Conservation (phyloP, 1,140 invertebrate species). For the Drosophila sucinea region DNA sequence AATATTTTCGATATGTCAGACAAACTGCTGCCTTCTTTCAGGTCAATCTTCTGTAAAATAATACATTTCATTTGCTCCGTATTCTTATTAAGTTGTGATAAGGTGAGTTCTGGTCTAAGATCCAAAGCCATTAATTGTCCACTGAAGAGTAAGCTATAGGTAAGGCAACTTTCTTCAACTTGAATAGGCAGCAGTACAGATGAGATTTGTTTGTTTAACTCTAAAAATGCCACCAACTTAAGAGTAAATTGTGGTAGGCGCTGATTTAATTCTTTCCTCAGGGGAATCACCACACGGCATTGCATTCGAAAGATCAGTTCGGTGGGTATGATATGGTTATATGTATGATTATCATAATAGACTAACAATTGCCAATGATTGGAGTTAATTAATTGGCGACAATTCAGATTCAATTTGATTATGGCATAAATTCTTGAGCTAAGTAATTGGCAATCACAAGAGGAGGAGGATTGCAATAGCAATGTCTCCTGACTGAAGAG, state of each 20-base stretch:
- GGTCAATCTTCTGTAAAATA: constrained; percentile 34
- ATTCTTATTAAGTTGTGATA: constrained; percentile 1
- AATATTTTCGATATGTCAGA: constrained; percentile 33
- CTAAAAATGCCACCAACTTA: constrained; percentile 48
- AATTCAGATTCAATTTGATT: constrained; percentile 29
- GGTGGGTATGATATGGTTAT: constrained; percentile 45
- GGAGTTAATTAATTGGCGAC: constrained; percentile 16
- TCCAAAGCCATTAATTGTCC: neutral
- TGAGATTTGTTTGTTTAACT: constrained; percentile 38
- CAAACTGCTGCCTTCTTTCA: constrained; percentile 7
- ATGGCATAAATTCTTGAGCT: constrained; percentile 39
- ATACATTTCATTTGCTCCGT: neutral
- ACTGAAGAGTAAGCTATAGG: constrained; percentile 48
- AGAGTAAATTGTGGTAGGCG: constrained; percentile 45
- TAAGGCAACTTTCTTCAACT: constrained; percentile 23
- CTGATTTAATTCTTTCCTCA: constrained; percentile 33
- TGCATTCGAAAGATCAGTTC: constrained; percentile 39
- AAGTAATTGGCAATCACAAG: neutral
- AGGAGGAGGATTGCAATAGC: constrained; percentile 28
- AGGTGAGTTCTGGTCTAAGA: constrained; percentile 1
- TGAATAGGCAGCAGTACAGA: constrained; percentile 51
- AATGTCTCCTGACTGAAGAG: constrained; percentile 8
- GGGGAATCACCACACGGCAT: constrained; percentile 41
- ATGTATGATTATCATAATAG: constrained; percentile 26
- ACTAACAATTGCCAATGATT: constrained; percentile 54